These are phyloP conservation scores for Oscheius sp. DNA, from an alignment of 2,888 invertebrate genomes.

Conservation along the genomic window DNA sequence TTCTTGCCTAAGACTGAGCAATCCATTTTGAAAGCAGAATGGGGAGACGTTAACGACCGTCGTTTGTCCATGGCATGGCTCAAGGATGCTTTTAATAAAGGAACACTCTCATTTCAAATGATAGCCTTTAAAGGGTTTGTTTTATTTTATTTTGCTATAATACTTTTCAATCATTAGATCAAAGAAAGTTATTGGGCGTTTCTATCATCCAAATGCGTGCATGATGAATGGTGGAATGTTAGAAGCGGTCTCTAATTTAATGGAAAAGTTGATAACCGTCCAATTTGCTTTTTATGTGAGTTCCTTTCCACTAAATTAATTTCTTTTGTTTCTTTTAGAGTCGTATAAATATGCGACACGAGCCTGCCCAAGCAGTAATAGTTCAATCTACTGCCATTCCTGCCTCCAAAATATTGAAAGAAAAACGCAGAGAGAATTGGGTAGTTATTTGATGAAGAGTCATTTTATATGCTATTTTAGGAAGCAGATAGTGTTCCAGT, in stretches of 20 bases:
- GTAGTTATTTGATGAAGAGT: not conserved
- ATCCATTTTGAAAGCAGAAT: conserved; percentile 49
- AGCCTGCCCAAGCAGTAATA: conserved; percentile 36
- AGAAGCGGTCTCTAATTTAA: conserved; percentile 39
- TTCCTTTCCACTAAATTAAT: not conserved
- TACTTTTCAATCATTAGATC: conserved; percentile 9
- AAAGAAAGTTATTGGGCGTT: conserved; percentile 36
- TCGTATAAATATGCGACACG: conserved; percentile 33
- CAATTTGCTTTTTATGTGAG: conserved; percentile 55
- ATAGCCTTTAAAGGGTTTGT: conserved; percentile 48
- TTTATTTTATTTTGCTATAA: not conserved
- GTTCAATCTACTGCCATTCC: conserved; percentile 22
- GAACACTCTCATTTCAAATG: conserved; percentile 60
- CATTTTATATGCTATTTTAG: not conserved
- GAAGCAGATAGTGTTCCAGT: conserved; percentile 5
- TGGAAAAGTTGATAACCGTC: conserved; percentile 39
- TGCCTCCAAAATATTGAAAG: not conserved
- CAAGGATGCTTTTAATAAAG: conserved; percentile 62
- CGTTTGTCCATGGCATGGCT: conserved; percentile 62
- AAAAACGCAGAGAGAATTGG: not conserved
- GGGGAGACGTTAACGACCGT: conserved; percentile 49
- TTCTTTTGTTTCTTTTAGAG: conserved; percentile 29
- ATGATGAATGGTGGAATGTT: conserved; percentile 46
- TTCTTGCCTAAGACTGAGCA: conserved; percentile 59
- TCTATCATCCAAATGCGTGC: conserved; percentile 57